phyloP scores from a whole-genome alignment of 2,888 invertebrate genomes.

The Muscina levida region DNA sequence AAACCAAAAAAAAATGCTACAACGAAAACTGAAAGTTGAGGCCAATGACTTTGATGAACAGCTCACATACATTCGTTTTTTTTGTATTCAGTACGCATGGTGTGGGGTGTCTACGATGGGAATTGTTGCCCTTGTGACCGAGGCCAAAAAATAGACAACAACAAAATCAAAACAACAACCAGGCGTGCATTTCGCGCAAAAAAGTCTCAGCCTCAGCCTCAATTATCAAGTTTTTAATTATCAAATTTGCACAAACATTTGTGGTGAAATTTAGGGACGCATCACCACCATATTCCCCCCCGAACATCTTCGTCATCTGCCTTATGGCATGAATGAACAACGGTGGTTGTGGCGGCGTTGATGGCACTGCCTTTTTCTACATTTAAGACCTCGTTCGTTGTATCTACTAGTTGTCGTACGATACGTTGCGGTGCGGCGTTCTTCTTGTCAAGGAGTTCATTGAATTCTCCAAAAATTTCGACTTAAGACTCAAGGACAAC shows the following conservation, averaged over 20 bases:
- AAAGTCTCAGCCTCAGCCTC: background rate
- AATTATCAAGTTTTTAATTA: slow-evolving; percentile 20
- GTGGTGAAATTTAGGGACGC: background rate
- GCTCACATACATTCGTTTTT: background rate
- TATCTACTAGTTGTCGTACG: background rate
- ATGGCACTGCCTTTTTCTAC: no score
- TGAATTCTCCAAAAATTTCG: slow-evolving; percentile 75
- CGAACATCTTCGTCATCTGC: background rate
- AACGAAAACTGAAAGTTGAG: slow-evolving; percentile 39
- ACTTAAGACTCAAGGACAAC: slow-evolving; percentile 75
- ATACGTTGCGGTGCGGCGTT: background rate
- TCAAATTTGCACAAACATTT: slow-evolving; percentile 12
- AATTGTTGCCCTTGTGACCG: background rate
- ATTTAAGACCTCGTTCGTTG: background rate
- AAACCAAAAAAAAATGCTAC: no score
- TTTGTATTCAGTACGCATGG: background rate
- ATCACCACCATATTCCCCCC: slow-evolving; percentile 3
- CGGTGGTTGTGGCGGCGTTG: no score
- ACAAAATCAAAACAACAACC: background rate
- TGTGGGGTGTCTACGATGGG: background rate
- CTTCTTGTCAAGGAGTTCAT: slow-evolving; percentile 70
- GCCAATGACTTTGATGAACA: slow-evolving; percentile 49
- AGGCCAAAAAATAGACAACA: background rate
- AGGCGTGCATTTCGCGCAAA: background rate
- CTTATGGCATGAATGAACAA: no score